Evolutionary conservation across 2,888 invertebrate genomes (phyloP).

Genomic region (Melanostoma mellinum): DNA sequence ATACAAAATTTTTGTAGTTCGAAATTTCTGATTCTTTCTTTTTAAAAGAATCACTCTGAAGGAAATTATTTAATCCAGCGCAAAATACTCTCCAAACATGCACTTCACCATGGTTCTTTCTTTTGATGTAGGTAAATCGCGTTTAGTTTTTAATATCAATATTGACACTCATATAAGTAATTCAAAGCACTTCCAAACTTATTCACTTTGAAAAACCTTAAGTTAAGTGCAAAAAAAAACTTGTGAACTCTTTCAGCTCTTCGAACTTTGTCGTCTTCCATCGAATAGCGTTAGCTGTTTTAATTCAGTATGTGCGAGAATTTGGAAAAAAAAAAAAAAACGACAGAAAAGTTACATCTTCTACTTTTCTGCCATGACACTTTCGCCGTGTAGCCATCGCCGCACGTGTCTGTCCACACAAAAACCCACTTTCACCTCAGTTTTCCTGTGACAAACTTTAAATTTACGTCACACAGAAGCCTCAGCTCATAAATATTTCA

Average conservation of each 20-base stretch:
- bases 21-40: no score
- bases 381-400: constrained; percentile 7
- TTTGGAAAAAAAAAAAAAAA: constrained; percentile 29
- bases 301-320: constrained; percentile 44
- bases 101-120: constrained; percentile 1
- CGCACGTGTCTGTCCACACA: constrained; percentile 1
- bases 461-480: constrained; percentile 56
- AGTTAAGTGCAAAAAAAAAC: constrained; percentile 39
- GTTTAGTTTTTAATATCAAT: constrained; percentile 55
- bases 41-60: no score
- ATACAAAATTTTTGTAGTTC: no score
- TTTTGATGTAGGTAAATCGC: neutral
- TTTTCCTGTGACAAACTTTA: constrained; percentile 59
- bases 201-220: constrained; percentile 45
- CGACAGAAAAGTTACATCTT: constrained; percentile 1
- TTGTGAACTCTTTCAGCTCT: neutral
- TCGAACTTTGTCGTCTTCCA: constrained; percentile 1
- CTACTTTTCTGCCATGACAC: constrained; percentile 7
- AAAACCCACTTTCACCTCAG: constrained; percentile 29
- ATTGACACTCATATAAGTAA: constrained; percentile 60
- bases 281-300: neutral
- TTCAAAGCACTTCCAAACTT: constrained; percentile 63
- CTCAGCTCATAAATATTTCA: constrained; percentile 71
- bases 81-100: neutral
- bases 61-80: no score